Evolutionary conservation across 2,797 vertebrate genomes (phyloP), one percentile per base, ranked within the genome.

Genomic region (Hybognathus amarus): DNA sequence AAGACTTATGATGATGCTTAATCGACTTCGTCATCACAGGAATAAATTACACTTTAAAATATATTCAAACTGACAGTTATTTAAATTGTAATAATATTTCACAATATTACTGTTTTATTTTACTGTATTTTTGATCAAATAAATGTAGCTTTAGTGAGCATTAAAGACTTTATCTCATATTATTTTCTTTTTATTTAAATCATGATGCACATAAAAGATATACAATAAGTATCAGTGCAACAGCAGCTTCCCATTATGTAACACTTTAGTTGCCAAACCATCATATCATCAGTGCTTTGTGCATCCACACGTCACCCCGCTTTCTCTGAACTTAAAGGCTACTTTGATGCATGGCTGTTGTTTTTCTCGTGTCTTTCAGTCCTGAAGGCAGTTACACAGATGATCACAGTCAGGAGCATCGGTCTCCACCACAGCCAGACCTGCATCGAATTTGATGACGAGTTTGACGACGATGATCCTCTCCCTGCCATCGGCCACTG

Each of bases 381-480:
- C 98, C 98, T 40, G 98, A 99, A 89, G 98, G 98, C 88, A 99
- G 98, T 88, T 99, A 99, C 89, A 99, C 97, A 0, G 98, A 99
- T 4, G 97, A 98, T 91, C 96, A 96, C 69, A 97, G 92, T 64
- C 98, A 98, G 90, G 98, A 99, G 90, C 96, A 97, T 38, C 95
- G 96, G 54, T 94, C 96, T 24, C 96, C 96, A 0, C 94, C 96
- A 0, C 96, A 96, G 82, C 93, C 96, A 0, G 92, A 96, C 61
- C 96, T 95, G 5, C 95, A 97, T n/a, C 8, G 98, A 99, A 88
- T 98, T 98, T 82, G 98, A 99, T 4, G 98, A 99, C 22, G 98
- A 99, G 84, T 99, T 99, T 84, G 98, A 99, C 66, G 98, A 99
- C 8, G 98, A 99, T 0, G 98, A 99, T 85, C 98, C 97, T 0